Evolutionary conservation across 92 coral and sea anemone species (phyloP), one percentile per base, ranked within the genome.

Genomic region (Epizoanthus rinbou): DNA sequence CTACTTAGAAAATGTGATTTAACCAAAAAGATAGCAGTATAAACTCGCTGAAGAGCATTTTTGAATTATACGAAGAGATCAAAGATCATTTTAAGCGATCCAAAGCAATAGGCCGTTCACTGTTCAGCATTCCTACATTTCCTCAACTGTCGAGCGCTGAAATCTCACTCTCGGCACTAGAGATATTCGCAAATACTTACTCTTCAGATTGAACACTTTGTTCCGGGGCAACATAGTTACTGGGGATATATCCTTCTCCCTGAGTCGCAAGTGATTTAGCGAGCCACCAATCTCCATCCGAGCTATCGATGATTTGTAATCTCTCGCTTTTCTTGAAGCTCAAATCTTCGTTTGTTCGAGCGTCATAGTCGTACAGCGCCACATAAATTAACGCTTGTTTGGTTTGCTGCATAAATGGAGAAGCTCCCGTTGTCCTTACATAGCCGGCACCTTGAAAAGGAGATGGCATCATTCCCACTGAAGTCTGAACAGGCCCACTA

Each of bases 261-360:
- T 89, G 84, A 8, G 96, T 88, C 2, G 88, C 45, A 65, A 96
- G 80, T 75, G 98, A 94, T 28, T 89, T 92, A 74, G 99, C 99
- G 57, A 96, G 91, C 99, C 99, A 96, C 99, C 99, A 96, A 87
- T 96, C 99, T 69, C 97, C 92, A 86, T 96, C 99, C n/a, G 94
- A 94, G 88, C 94, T 96, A 60, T 96, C 99, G 45, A 96, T 80
- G 52, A 96, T 91, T 79, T 96, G 99, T 80, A 96, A 94, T 60
- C 98, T 86, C 64, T 96, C 99, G 79, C 93, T 90, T 87, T 96
- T 96, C 85, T 76, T 86, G 90, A 96, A 96, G 85, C 93, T 96
- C 91, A 96, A 90, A 88, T 96, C 99, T 74, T 96, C 99, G 84
- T 88, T 90, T 6, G 99, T 96, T 53, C 99, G 91, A 7, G 99